These are phyloP conservation scores for Poeciliopsis infans DNA, from an alignment of 2,797 vertebrate genomes.

Conservation along the genomic window DNA sequence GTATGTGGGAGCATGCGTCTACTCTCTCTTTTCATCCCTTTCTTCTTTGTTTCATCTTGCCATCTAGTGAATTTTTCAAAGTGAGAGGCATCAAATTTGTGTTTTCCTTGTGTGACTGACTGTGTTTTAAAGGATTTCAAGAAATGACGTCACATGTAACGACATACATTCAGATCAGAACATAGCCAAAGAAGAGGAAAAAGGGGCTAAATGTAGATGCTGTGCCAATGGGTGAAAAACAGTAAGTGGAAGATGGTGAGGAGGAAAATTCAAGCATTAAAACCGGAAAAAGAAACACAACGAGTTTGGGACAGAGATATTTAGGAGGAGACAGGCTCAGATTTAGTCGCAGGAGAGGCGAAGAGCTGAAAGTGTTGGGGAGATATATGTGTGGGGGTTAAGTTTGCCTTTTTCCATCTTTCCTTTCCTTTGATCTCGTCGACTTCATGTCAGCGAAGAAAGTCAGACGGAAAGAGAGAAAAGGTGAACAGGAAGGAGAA, in stretches of 20 bases:
- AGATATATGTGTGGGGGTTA: constrained; percentile 51
- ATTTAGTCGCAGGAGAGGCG: constrained; percentile 31
- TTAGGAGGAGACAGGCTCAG: constrained; percentile 40
- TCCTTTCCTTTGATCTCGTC: constrained; percentile 68
- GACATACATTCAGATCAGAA: constrained; percentile 39
- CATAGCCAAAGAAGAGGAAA: constrained; percentile 14
- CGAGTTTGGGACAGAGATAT: constrained; percentile 21
- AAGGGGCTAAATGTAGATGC: constrained; percentile 8
- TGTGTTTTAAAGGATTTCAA: constrained; percentile 38
- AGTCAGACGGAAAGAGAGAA: constrained; percentile 52
- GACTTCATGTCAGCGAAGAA: constrained; percentile 57
- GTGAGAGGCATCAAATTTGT: constrained; percentile 26
- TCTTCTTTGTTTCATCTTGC: constrained; percentile 53
- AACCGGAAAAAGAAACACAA: constrained; percentile 12
- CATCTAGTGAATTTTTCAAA: constrained; percentile 48
- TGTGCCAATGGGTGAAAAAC: constrained; percentile 1
- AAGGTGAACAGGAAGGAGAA: constrained; percentile 50
- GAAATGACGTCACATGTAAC: constrained; percentile 29
- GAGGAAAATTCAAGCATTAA: constrained; percentile 7
- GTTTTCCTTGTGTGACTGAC: constrained; percentile 30
- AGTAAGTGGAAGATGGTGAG: constrained; percentile 8
- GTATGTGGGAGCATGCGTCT: constrained; percentile 42
- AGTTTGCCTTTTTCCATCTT: constrained; percentile 54
- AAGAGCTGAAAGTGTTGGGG: constrained; percentile 38
- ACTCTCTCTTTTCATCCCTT: constrained; percentile 18